Conservation (phyloP, 1,140 invertebrate genomes). For the Lethocerus indicus region DNA sequence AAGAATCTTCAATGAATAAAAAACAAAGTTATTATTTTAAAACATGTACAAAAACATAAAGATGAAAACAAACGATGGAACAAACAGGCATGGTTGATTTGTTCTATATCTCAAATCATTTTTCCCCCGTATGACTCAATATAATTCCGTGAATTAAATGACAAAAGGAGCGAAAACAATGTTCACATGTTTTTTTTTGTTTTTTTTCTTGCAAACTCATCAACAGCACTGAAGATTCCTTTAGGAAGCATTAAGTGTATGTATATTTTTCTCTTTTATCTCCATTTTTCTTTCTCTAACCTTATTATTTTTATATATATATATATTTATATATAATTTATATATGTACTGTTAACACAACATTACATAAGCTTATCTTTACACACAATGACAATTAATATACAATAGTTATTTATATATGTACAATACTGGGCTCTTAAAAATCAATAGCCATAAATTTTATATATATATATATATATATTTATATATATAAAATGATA, state of each 20-base stretch:
- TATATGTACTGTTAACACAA: conserved; percentile 8
- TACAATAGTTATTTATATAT: conserved; percentile 14
- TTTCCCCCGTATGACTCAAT: no score
- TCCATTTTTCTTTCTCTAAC: neutral
- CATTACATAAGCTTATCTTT: conserved; percentile 9
- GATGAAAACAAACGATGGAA: no score
- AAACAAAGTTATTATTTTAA: no score
- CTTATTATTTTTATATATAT: conserved; percentile 1
- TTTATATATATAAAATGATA: neutral
- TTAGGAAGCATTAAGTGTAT: conserved; percentile 15
- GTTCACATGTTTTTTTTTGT: no score
- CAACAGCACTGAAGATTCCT: conserved; percentile 14
- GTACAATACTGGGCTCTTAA: conserved; percentile 8
- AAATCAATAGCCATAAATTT: no score
- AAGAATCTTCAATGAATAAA: no score
- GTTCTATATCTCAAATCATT: no score
- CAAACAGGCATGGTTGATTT: no score
- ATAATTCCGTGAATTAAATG: no score
- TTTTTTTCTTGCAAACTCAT: no score
- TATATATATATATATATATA: conserved; percentile 3
- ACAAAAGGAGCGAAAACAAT: no score
- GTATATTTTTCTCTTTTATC: conserved; percentile 4
- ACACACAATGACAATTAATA: conserved; percentile 7
- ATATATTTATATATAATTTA: conserved; percentile 6
- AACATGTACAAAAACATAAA: no score